Evolutionary conservation across 23 tunicate genomes (phyloP), one percentile per base, ranked within the genome.

Genomic region (Styela plicata): DNA sequence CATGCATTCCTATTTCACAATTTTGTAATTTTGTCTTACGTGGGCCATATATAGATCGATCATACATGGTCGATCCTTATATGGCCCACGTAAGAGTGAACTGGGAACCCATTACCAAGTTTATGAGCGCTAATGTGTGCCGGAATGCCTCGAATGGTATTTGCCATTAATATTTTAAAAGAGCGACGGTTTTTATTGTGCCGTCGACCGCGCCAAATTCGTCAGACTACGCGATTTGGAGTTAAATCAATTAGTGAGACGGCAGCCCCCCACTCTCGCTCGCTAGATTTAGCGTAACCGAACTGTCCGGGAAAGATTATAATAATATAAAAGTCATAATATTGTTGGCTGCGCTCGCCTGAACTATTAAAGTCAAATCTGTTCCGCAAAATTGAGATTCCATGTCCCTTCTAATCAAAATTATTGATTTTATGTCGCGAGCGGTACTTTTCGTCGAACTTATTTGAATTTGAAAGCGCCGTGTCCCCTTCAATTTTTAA

Each of bases 111-210:
- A n/a, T n/a, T n/a, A 62, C n/a, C 65, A 62, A 62, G 22, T 62
- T 62, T 62, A 62, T 62, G n/a, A 24, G 17, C 71, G 24, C 71
- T 67, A 67, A 67, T 67, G 71, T 67, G 71, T 67, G 71, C 30
- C 13, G 71, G 71, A 25, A 67, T 67, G 71, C 71, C 71, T 16
- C 16, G 13, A 19, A 67, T 22, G 57, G 57, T 44, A 44, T 44
- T 44, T 13, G 10, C 13, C 71, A 67, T 67, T 67, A 67, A 67
- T 67, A 67, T 67, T 67, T 67, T 29, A 67, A 44, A 13, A 44
- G 10, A 13, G 13, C 10, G 57, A 13, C 57, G 57, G 57, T 13
- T 13, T 44, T 44, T 7, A 44, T 44, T 13, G 57, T 13, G 10
- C 13, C 13, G 10, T 44, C 13, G 13, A 44, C 57, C 57, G 57